A percentile compares a stretch with the other conserved stretches of the same genome.
Conservation (phyloP, 2,113 vertebrate genomes). For the Sebastes schlegelii region DNA sequence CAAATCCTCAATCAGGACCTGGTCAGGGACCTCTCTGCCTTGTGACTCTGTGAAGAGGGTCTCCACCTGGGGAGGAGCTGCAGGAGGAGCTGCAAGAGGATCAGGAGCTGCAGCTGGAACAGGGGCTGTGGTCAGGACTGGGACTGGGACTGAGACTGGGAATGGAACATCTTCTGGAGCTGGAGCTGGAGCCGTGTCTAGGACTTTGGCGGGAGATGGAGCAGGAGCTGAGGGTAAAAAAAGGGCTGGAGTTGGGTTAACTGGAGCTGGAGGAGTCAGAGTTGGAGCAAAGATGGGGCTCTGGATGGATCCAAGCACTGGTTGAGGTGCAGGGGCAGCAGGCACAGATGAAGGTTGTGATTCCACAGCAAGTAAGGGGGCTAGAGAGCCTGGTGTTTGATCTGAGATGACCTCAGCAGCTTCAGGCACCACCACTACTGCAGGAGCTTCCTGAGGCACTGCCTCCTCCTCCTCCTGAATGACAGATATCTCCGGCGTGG, state of each 20-base stretch:
- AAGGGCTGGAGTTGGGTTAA: background rate
- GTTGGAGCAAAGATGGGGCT: constrained; percentile 16
- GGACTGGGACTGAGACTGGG: background rate
- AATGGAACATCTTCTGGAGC: constrained; percentile 6
- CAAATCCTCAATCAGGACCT: constrained; percentile 80
- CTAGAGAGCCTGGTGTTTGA: constrained; percentile 22
- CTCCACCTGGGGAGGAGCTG: constrained; percentile 38
- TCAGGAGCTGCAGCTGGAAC: constrained; percentile 19
- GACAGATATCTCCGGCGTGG: constrained; percentile 5
- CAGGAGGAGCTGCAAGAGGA: constrained; percentile 4
- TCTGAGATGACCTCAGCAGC: constrained; percentile 29
- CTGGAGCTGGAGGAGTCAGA: constrained; percentile 10
- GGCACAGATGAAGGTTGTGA: constrained; percentile 32
- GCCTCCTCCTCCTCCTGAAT: constrained; percentile 43
- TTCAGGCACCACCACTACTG: constrained; percentile 46
- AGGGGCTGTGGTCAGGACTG: constrained; percentile 13
- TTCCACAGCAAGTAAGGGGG: constrained; percentile 7
- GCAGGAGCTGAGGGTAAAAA: constrained; percentile 16
- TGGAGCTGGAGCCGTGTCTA: constrained; percentile 5
- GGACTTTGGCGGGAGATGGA: background rate
- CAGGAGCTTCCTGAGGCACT: constrained; percentile 38
- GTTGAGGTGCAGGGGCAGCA: constrained; percentile 4
- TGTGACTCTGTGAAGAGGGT: constrained; percentile 47
- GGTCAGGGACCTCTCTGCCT: constrained; percentile 36
- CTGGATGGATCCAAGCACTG: constrained; percentile 21